These are phyloP conservation scores for Ammodytes marinus DNA, from an alignment of 2,113 vertebrate species.

Conservation along the genomic window DNA sequence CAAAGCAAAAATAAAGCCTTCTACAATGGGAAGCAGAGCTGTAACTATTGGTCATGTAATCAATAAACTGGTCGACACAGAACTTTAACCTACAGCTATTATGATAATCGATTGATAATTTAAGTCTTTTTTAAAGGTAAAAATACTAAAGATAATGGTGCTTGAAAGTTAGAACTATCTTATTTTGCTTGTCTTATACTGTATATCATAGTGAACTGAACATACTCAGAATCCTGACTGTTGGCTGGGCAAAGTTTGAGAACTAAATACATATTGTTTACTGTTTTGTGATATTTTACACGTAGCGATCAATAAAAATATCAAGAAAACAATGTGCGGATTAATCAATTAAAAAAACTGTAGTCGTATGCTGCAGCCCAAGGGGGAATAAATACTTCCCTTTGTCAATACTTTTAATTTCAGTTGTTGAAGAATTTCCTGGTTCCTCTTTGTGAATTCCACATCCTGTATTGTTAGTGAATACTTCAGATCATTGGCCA, in stretches of 20 bases:
- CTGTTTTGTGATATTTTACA: neutral
- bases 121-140: neutral
- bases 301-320: neutral
- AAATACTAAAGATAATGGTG: neutral
- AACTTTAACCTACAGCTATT: neutral
- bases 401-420: neutral
- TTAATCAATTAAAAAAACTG: neutral
- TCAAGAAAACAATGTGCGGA: neutral
- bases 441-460: neutral
- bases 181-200: neutral
- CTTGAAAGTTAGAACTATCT: neutral
- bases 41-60: neutral
- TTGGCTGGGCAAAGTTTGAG: neutral
- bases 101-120: neutral
- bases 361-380: neutral
- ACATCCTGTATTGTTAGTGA: constrained; percentile 1
- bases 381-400: neutral
- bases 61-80: fast-evolving
- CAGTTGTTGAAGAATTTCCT: neutral
- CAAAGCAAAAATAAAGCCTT: neutral
- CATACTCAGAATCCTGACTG: neutral
- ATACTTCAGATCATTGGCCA: neutral
- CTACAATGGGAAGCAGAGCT: neutral
- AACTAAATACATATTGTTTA: too few relatives aligned
- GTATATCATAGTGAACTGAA: neutral